Percentiles rank a stretch among this genome's conserved stretches.
Conservation (phyloP, 2,888 invertebrate species). For the Sylvicola cinctus region DNA sequence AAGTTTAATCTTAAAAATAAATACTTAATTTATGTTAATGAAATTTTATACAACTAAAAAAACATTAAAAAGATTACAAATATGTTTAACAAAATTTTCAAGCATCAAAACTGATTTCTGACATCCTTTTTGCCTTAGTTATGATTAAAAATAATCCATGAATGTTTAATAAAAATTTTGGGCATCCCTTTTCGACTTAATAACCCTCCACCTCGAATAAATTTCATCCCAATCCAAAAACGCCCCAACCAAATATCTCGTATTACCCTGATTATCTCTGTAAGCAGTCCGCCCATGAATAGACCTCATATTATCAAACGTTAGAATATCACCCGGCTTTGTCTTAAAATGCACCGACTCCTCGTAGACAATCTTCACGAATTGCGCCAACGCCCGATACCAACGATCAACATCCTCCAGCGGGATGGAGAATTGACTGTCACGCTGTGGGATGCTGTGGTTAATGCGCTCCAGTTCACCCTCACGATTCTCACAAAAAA, state of each 20-base stretch:
- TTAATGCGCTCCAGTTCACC: constrained; percentile 39
- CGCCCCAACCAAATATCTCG: constrained; percentile 46
- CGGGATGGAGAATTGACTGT: constrained; percentile 39
- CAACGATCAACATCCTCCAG: constrained; percentile 38
- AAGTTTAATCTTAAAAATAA: no score
- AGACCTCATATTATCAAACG: constrained; percentile 52
- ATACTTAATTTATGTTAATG: no score
- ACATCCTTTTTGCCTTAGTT: no score
- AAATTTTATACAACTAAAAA: no score
- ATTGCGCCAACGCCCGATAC: constrained; percentile 45
- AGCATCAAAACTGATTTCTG: no score
- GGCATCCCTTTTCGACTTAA: no score
- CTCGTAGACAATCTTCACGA: constrained; percentile 35
- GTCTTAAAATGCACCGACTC: constrained; percentile 44
- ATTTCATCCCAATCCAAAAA: constrained; percentile 66
- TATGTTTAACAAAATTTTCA: no score
- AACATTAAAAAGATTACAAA: no score
- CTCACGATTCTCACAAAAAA: constrained; percentile 34
- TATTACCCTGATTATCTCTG: constrained; percentile 27
- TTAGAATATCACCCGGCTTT: constrained; percentile 40
- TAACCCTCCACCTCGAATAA: constrained; percentile 36
- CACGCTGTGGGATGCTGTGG: constrained; percentile 55
- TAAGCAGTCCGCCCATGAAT: constrained; percentile 51
- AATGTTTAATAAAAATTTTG: no score
- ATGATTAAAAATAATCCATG: no score